Conservation (phyloP, 2,888 invertebrate species). For the Helobdella robusta region DNA sequence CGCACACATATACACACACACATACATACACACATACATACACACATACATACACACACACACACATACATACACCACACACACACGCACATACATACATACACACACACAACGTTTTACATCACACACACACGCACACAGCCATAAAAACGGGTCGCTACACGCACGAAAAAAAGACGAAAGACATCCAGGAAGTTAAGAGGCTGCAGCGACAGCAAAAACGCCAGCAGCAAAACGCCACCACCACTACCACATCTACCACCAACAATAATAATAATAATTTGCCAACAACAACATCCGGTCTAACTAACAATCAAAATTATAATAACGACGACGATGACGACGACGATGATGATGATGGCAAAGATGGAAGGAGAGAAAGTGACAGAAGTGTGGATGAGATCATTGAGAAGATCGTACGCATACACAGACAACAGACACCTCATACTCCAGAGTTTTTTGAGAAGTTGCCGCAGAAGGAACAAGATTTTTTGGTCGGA, state of each 20-base stretch:
- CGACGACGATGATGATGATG: neutral
- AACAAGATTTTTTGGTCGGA: slow-evolving; percentile 36
- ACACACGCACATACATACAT: too few relatives aligned
- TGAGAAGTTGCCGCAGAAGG: slow-evolving; percentile 33
- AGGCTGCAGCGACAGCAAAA: slow-evolving; percentile 32
- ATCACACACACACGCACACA: slow-evolving; percentile 33
- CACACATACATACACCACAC: too few relatives aligned
- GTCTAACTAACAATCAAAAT: too few relatives aligned
- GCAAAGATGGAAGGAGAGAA: too few relatives aligned
- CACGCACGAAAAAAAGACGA: slow-evolving; percentile 43
- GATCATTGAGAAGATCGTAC: slow-evolving; percentile 11
- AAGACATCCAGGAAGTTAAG: slow-evolving; percentile 44
- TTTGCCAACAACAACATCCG: too few relatives aligned
- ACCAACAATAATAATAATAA: too few relatives aligned
- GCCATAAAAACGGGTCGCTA: slow-evolving; percentile 47
- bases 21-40: too few relatives aligned
- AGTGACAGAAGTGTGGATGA: neutral
- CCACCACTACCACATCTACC: neutral
- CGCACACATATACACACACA: too few relatives aligned
- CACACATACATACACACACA: neutral
- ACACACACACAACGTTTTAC: too few relatives aligned
- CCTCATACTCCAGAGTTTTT: slow-evolving; percentile 36
- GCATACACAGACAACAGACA: slow-evolving; percentile 32
- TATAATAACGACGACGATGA: slow-evolving; percentile 1
- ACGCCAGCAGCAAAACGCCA: slow-evolving; percentile 3